phyloP scores from a whole-genome alignment of 1,140 invertebrate genomes.

The Diorhabda sublineata region DNA sequence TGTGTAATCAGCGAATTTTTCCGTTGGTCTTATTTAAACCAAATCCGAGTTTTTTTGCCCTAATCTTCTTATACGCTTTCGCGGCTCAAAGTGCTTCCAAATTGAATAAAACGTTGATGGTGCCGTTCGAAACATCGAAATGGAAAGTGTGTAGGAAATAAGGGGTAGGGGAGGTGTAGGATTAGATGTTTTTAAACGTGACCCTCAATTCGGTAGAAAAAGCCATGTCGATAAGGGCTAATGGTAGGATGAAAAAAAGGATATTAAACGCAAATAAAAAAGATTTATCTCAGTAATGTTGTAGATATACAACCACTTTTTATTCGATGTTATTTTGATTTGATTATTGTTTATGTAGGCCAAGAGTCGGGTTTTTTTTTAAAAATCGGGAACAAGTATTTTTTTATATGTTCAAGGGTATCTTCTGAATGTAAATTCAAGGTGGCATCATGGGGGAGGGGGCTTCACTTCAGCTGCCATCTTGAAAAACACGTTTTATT shows the following conservation, averaged over 20 bases:
- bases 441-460: too few species aligned
- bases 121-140: neutral
- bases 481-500: too few species aligned
- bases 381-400: too few species aligned
- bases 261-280: too few species aligned
- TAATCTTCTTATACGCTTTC: neutral
- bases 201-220: neutral
- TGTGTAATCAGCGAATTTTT: neutral
- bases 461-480: too few species aligned
- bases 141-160: neutral
- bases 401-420: too few species aligned
- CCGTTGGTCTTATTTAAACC: constrained; percentile 2
- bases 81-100: neutral
- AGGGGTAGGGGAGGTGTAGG: neutral
- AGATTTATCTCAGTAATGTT: too few species aligned
- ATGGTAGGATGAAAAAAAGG: neutral
- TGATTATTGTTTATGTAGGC: too few species aligned
- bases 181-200: neutral
- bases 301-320: too few species aligned
- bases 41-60: neutral
- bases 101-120: constrained; percentile 2
- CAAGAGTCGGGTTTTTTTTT: too few species aligned
- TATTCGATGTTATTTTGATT: too few species aligned
- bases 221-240: neutral
- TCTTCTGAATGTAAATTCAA: too few species aligned